These are phyloP conservation scores for Synaphobranchus kaupii DNA, from an alignment of 2,797 vertebrate species.

Conservation along the genomic window DNA sequence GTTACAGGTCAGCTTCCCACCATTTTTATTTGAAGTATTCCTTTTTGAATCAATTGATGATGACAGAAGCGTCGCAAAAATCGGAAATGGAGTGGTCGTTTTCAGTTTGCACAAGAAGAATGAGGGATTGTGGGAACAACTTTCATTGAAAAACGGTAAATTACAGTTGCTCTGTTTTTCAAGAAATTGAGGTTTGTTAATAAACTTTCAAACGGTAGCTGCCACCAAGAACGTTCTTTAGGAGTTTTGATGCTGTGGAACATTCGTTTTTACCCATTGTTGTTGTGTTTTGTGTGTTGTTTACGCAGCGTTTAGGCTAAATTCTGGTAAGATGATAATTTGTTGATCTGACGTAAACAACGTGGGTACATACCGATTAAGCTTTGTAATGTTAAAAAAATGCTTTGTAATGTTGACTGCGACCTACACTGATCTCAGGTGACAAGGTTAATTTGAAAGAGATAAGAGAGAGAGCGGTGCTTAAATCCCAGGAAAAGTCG, in stretches of 20 bases:
- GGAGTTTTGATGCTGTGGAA: not conserved
- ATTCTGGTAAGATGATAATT: not conserved
- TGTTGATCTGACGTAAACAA: not conserved
- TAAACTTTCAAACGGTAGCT: not conserved
- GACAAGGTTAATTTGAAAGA: constrained; percentile 74
- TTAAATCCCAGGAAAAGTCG: constrained; percentile 77
- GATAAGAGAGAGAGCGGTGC: constrained; percentile 78
- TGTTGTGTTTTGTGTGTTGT: not conserved
- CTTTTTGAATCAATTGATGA: constrained; percentile 83
- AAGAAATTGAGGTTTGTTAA: not conserved
- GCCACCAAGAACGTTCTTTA: constrained; percentile 4
- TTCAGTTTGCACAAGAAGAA: constrained; percentile 84
- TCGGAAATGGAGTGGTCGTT: constrained; percentile 77
- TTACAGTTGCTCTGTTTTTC: constrained; percentile 33
- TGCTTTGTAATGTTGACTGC: constrained; percentile 8
- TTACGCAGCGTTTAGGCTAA: not conserved
- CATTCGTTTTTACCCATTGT: not conserved
- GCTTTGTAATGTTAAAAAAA: constrained; percentile 10
- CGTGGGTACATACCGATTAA: not conserved
- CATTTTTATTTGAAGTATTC: constrained; percentile 89
- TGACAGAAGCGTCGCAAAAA: constrained; percentile 78
- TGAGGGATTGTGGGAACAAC: constrained; percentile 74
- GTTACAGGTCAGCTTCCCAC: constrained; percentile 82
- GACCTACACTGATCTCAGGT: constrained; percentile 63
- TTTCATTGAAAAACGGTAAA: constrained; percentile 68